phyloP scores from a whole-genome alignment of 2,113 vertebrate species.

The Python bivittatus region DNA sequence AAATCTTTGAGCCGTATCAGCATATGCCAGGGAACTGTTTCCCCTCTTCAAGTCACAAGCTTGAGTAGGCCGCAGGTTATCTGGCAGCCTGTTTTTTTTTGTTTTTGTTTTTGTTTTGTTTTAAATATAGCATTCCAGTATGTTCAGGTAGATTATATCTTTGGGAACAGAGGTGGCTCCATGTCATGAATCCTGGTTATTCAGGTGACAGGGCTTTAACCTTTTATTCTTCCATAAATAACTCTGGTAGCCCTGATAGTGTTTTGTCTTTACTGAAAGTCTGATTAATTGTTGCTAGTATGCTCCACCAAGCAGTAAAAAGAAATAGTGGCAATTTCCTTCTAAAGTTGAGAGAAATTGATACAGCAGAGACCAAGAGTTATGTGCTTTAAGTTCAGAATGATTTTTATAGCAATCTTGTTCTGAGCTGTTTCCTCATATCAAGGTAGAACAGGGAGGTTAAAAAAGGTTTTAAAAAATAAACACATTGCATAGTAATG shows the following conservation, averaged over 20 bases:
- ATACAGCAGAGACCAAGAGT: not conserved
- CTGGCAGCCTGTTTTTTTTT: not conserved
- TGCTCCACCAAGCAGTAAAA: conserved; percentile 2
- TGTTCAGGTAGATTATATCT: not conserved
- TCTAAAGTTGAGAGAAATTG: conserved; percentile 16
- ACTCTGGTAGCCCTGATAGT: not conserved
- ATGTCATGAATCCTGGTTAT: not conserved
- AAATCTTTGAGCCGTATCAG: accelerated
- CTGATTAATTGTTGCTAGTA: conserved; percentile 28
- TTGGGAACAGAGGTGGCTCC: not conserved
- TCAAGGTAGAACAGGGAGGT: not conserved
- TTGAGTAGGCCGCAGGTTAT: not conserved
- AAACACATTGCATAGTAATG: not conserved
- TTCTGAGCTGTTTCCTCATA: not conserved
- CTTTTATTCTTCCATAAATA: conserved; percentile 7
- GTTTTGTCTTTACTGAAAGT: conserved; percentile 5
- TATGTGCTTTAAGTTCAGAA: not conserved
- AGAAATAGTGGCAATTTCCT: conserved; percentile 10
- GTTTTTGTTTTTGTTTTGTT: no score
- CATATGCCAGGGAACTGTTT: accelerated
- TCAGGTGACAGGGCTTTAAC: not conserved
- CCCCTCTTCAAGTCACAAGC: not conserved
- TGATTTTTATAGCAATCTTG: not conserved
- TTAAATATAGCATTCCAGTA: not conserved
- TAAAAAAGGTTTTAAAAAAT: not conserved